Base-by-base conservation (phyloP, 1,140 invertebrate species). In the Pogonognathellus flavescens region DNA sequence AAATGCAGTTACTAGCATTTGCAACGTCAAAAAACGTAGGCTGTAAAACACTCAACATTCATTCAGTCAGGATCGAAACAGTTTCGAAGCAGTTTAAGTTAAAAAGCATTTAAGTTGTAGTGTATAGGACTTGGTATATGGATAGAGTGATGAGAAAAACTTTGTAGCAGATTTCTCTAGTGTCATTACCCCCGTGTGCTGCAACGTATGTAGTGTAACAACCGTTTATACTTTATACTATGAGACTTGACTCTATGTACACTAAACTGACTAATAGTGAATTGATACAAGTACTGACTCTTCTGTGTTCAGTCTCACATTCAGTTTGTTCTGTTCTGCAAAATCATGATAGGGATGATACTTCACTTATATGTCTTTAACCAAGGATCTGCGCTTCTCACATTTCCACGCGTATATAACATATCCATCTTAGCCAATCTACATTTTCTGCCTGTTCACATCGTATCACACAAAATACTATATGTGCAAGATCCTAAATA, bases 171-270 rank as follows among this genome's bases (percentile, higher is more conserved):
- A 76, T 76, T 76, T 76, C 70, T 76, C 70, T 76, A 49, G 70
- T 76, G 70, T 76, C 70, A 76, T 76, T 76, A 76, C 70, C 70
- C 70, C 31, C 70, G 70, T 76, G 70, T 76, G 70, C 70, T 76
- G 70, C 49, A n/a, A 49, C n/a, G 70, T 76, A 31, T 18, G 41
- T 41, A 41, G 31, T 41, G 31, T 41, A 41, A 41, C 31, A 41
- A 41, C 31, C 31, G 31, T 41, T 41, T 41, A 41, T 41, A 41
- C 31, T 41, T 41, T 41, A 41, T 41, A 41, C 31, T 41, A 41
- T 41, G n/a, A n/a, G n/a, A 41, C 31, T 41, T 41, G 1, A 41
- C 31, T 41, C 31, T 41, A 41, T 41, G 2, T 41, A 41, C 31
- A 41, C 31, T 41, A 41, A 1, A 41, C 31, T 41, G n/a, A n/a